Percentiles rank a stretch among this genome's conserved stretches.
These are phyloP conservation scores for Antrozous pallidus DNA, from an alignment of 2,797 vertebrate species.

Conservation along the genomic window DNA sequence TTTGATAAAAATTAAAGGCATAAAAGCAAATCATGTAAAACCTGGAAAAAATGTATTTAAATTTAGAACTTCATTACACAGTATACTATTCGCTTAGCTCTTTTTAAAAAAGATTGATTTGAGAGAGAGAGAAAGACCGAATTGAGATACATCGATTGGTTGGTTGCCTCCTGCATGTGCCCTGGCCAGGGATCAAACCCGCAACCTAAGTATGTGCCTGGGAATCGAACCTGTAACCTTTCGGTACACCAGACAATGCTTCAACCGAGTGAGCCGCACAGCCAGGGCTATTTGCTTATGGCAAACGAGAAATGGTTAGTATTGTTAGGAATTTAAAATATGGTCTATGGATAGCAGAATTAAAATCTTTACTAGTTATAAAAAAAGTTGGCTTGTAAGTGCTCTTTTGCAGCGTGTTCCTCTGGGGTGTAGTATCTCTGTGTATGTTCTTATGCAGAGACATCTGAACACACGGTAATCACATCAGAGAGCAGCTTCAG, in stretches of 20 bases:
- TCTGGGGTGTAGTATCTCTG: background rate
- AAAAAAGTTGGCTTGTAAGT: background rate
- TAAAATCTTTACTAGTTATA: background rate
- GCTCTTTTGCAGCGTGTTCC: background rate
- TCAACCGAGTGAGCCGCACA: background rate
- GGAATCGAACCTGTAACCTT: background rate
- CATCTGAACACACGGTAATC: background rate
- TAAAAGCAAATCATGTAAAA: background rate
- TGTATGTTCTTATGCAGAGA: background rate
- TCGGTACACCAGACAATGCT: background rate
- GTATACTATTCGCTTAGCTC: background rate
- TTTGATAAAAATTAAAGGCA: background rate
- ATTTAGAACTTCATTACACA: slow-evolving; percentile 20
- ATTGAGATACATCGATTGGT: background rate
- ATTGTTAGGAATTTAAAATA: background rate
- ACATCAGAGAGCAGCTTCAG: background rate
- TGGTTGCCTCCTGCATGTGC: background rate
- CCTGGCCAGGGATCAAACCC: background rate
- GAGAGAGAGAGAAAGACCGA: background rate
- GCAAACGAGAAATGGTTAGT: background rate
- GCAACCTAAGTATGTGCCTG: background rate
- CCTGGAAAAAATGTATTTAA: background rate
- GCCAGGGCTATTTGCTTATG: background rate
- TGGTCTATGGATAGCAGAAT: background rate
- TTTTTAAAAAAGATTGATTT: background rate